Percentiles rank a stretch among this genome's conserved stretches.
phyloP scores from a whole-genome alignment of 2,888 invertebrate species.

The Archaeoteleia sp. region DNA sequence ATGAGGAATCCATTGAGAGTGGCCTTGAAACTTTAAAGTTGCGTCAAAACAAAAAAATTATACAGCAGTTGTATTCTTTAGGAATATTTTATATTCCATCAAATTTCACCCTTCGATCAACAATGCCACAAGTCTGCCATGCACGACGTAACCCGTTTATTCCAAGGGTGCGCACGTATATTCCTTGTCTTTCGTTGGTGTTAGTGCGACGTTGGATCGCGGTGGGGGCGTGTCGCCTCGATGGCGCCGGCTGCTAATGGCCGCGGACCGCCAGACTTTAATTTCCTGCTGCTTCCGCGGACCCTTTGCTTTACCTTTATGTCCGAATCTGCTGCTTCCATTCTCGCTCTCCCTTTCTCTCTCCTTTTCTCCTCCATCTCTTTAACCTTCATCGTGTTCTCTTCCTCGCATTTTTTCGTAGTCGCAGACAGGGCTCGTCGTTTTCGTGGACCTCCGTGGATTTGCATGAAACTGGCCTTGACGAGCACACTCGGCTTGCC shows the following conservation, averaged over 20 bases:
- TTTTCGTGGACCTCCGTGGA: constrained; percentile 47
- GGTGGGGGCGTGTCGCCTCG: constrained; percentile 75
- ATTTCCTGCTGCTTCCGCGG: constrained; percentile 76
- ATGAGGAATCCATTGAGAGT: no score
- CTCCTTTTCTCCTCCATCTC: constrained; percentile 36
- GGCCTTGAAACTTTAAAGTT: no score
- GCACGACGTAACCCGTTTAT: constrained; percentile 53
- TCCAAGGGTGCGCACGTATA: constrained; percentile 49
- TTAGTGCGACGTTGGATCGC: constrained; percentile 69
- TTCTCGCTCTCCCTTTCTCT: constrained; percentile 49
- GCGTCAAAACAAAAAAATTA: no score
- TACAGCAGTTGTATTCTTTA: constrained; percentile 24
- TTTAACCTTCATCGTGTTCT: constrained; percentile 37
- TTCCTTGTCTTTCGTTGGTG: constrained; percentile 63
- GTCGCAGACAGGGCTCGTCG: constrained; percentile 45
- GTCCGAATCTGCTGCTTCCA: constrained; percentile 65
- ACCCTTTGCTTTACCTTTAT: constrained; percentile 72
- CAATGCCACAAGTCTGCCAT: constrained; percentile 29
- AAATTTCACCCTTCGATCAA: constrained; percentile 48
- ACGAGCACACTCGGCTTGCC: constrained; percentile 52
- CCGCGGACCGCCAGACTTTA: constrained; percentile 75
- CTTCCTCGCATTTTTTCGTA: constrained; percentile 50
- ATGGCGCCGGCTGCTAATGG: constrained; percentile 76
- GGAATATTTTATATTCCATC: constrained; percentile 36
- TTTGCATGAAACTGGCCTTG: constrained; percentile 67